A percentile compares a stretch with the other conserved stretches of the same genome.
Conservation (phyloP, 1,140 invertebrate genomes). For the Zaprionus ornatus region DNA sequence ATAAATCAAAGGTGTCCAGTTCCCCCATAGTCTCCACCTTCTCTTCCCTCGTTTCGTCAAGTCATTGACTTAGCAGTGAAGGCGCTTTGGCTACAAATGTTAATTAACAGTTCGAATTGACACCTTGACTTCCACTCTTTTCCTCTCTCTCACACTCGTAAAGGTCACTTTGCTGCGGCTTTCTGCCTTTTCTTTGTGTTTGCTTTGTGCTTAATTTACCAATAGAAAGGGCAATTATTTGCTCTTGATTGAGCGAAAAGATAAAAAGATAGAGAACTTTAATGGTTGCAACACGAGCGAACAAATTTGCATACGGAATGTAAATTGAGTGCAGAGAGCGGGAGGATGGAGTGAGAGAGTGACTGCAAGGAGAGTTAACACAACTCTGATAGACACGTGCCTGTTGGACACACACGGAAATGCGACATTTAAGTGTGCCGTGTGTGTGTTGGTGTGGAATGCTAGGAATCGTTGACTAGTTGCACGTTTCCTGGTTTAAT, state of each 20-base stretch:
- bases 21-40: neutral
- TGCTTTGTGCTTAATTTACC: slow-evolving; percentile 9
- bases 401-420: neutral
- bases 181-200: slow-evolving; percentile 19
- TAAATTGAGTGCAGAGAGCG: neutral
- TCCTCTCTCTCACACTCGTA: neutral
- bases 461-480: slow-evolving; percentile 27
- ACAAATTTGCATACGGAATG: neutral
- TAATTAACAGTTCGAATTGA: slow-evolving; percentile 35
- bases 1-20: slow-evolving; percentile 18
- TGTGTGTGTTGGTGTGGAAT: slow-evolving; percentile 17
- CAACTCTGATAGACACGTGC: neutral
- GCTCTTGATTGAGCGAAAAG: slow-evolving; percentile 13
- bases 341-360: neutral
- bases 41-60: neutral
- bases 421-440: neutral
- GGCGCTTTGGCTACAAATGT: slow-evolving; percentile 16
- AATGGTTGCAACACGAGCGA: neutral
- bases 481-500: slow-evolving; percentile 47
- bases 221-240: slow-evolving; percentile 37
- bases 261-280: slow-evolving; percentile 6
- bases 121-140: slow-evolving; percentile 22
- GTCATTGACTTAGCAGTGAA: slow-evolving; percentile 17
- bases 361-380: neutral
- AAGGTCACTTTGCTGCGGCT: slow-evolving; percentile 7